Evolutionary conservation across 2,113 vertebrate species (phyloP).

Genomic region (Anser cygnoides): DNA sequence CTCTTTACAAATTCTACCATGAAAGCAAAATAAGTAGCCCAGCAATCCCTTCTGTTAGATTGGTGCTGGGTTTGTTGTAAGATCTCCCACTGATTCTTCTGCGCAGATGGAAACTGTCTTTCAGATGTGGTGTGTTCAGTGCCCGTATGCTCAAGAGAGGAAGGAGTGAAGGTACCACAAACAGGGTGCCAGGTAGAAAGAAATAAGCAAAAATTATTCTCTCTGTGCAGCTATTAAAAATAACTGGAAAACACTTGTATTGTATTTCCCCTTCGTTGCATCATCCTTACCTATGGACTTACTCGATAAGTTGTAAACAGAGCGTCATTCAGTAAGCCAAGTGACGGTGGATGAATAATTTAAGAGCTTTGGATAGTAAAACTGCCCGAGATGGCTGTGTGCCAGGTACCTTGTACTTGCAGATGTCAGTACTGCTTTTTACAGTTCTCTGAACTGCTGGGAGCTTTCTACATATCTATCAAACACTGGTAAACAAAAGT

Average conservation of each 20-base stretch:
- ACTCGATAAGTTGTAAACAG: not conserved
- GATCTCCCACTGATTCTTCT: not conserved
- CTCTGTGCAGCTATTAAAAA: not conserved
- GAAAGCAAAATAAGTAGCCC: constrained; percentile 33
- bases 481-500: not conserved
- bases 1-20: constrained; percentile 42
- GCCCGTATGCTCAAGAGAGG: not conserved
- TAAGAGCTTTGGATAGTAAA: constrained; percentile 23
- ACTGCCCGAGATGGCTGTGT: not conserved
- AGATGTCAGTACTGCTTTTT: not conserved
- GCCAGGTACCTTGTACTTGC: constrained; percentile 9
- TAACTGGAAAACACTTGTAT: not conserved
- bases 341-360: constrained; percentile 1
- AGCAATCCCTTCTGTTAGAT: not conserved
- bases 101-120: constrained; percentile 8
- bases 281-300: not conserved
- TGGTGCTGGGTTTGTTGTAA: not conserved
- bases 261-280: not conserved
- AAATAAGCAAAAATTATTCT: not conserved
- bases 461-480: not conserved
- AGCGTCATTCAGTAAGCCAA: not conserved
- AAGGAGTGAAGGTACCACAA: not conserved
- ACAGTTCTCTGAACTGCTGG: not conserved
- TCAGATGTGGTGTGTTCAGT: not conserved
- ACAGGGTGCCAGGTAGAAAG: not conserved